Evolutionary conservation across 2,797 vertebrate species (phyloP).

Genomic region (Glyptemys insculpta): DNA sequence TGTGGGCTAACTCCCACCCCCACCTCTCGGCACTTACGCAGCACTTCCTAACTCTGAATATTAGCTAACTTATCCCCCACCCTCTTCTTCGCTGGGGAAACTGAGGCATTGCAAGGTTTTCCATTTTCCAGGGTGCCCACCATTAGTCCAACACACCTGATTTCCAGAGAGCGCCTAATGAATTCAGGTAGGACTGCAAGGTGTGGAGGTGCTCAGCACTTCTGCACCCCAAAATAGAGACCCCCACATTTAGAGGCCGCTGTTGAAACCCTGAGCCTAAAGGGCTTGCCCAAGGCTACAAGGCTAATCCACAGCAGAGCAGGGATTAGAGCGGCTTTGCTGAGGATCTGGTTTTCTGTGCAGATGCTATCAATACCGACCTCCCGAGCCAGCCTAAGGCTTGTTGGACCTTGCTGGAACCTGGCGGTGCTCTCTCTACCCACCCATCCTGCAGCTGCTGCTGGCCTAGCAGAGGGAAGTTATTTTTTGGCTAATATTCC

Average conservation of each 20-base stretch:
- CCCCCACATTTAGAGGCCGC: neutral
- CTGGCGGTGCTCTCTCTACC: neutral
- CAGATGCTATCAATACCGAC: neutral
- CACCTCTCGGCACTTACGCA: neutral
- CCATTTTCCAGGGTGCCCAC: neutral
- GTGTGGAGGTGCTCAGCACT: neutral
- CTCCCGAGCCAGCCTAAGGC: neutral
- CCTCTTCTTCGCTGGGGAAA: neutral
- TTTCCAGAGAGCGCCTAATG: neutral
- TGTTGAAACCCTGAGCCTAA: neutral
- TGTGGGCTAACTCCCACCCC: neutral
- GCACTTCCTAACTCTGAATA: accelerated
- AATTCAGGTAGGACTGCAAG: neutral
- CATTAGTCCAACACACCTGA: neutral
- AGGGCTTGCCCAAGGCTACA: neutral
- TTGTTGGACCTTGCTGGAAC: neutral
- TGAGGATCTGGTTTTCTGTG: neutral
- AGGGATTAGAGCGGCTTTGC: neutral
- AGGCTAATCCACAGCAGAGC: neutral
- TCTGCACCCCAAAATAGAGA: neutral
- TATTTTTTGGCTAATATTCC: neutral
- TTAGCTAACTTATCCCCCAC: neutral
- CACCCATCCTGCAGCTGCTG: neutral
- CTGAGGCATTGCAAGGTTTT: neutral
- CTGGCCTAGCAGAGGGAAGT: neutral